A percentile compares a stretch with the other conserved stretches of the same genome.
Conservation (phyloP, 2,888 invertebrate species). For the Fissipunctia ypsillon region DNA sequence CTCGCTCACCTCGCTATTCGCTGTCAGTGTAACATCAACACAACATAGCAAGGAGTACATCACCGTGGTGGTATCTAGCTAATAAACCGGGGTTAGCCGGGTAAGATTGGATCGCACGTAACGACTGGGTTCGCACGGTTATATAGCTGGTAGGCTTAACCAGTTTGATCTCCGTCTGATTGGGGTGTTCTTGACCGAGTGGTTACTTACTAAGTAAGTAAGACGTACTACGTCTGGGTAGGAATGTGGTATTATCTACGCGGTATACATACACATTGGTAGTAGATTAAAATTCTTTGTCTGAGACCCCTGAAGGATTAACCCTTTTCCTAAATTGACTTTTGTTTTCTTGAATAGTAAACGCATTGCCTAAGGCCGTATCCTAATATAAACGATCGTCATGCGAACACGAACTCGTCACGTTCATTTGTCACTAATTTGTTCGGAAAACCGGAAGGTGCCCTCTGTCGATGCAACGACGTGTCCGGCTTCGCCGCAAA, state of each 20-base stretch:
- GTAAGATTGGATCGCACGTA: constrained; percentile 63
- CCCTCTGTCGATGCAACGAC: too few relatives aligned
- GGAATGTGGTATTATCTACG: constrained; percentile 14
- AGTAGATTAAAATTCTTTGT: background rate
- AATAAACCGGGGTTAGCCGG: constrained; percentile 63
- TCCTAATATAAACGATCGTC: too few relatives aligned
- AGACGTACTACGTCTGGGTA: constrained; percentile 23
- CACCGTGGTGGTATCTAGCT: constrained; percentile 56
- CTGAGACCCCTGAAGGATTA: background rate
- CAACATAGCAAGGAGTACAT: constrained; percentile 51
- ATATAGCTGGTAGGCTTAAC: constrained; percentile 60
- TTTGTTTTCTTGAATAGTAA: constrained; percentile 7
- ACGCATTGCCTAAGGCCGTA: background rate
- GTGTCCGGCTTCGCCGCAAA: too few relatives aligned
- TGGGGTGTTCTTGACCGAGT: constrained; percentile 49
- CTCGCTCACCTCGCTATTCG: background rate
- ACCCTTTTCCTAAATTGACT: background rate
- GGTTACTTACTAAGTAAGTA: too few relatives aligned
- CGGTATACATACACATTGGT: background rate
- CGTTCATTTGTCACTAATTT: too few relatives aligned
- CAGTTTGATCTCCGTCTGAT: constrained; percentile 61
- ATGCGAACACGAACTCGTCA: too few relatives aligned
- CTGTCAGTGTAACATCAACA: constrained; percentile 27
- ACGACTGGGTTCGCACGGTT: constrained; percentile 61
- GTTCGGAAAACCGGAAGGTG: too few relatives aligned